Base-by-base conservation (phyloP, 2,888 invertebrate species). In the Catocala sponsa region DNA sequence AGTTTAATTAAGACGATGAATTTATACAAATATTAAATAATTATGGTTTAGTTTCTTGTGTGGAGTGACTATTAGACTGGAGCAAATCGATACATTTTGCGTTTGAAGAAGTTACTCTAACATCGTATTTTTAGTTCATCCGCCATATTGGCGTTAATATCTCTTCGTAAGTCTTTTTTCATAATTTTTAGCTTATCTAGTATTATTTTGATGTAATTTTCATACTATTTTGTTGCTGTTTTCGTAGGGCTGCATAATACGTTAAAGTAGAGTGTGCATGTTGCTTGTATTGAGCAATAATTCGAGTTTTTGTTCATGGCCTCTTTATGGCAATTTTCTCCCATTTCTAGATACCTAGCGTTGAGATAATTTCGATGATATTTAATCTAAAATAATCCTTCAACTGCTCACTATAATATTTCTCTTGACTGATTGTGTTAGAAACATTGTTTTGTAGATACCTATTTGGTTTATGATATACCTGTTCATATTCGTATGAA, bases 91-190 rank as follows among this genome's bases (percentile, higher is more conserved):
- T 91, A 89, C 79, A 89, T 87, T 87, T 90, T 87, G 87, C 86
- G 84, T 87, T 91, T 87, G 87, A 86, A 88, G 90, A 88, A 92
- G 90, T 91, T 85, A 87, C 91, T 91, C 89, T 90, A 86, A 88
- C 94, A 91, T 91, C 94, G 93, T 94, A 94, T 94, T 94, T 94
- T 95, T 95, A 95, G 95, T 95, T 92, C 95, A 94, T 95, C 96
- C 96, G 96, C 96, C 96, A 96, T 96, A 95, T 96, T 96, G 96
- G 95, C 95, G 95, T 95, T 95, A 94, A 94, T 95, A 94, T 92
- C 87, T 92, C 90, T 92, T 93, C 93, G 94, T 94, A 94, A 94
- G 94, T 94, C 91, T 88, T 93, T 93, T 93, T 93, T 88, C 85
- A 85, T 90, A 90, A 90, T 91, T 90, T 86, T 87, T 90, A 87